Evolutionary conservation across 2,113 vertebrate genomes (phyloP).

Genomic region (Helogale parvula): DNA sequence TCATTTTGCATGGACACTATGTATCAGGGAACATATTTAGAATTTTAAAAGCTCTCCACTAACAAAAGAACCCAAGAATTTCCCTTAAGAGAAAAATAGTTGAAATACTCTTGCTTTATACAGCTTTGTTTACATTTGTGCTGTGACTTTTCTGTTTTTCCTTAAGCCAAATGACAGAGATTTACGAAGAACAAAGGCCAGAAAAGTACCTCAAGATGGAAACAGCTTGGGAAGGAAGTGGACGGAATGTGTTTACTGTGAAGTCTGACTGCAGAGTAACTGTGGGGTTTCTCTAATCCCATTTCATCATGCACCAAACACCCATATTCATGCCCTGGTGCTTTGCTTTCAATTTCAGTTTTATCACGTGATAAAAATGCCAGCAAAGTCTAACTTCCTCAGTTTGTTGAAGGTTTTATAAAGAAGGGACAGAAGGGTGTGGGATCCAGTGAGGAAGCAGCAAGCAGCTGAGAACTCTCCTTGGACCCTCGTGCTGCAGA

Average conservation of each 20-base stretch:
- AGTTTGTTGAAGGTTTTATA: not conserved
- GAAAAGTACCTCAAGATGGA: not conserved
- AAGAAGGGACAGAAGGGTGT: not conserved
- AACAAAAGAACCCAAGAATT: not conserved
- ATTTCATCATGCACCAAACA: not conserved
- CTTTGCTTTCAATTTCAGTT: not conserved
- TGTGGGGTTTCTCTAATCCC: not conserved
- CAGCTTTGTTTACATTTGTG: not conserved
- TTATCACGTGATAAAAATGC: no score
- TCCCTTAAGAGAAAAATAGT: not conserved
- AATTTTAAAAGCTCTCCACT: not conserved
- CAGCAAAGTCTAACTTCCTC: not conserved
- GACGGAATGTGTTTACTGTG: not conserved
- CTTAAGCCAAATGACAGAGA: not conserved
- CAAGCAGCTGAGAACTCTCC: not conserved
- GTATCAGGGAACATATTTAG: not conserved
- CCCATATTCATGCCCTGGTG: no score
- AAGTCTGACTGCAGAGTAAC: not conserved
- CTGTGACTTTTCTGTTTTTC: not conserved
- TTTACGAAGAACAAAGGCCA: not conserved
- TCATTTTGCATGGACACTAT: not conserved
- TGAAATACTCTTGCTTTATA: not conserved
- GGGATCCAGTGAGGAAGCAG: not conserved
- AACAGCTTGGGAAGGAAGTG: not conserved
- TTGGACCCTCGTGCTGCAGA: no score